Percentiles rank a stretch among this genome's conserved stretches.
These are phyloP conservation scores for Sphaerophoria taeniata DNA, from an alignment of 2,888 invertebrate species.

Conservation along the genomic window DNA sequence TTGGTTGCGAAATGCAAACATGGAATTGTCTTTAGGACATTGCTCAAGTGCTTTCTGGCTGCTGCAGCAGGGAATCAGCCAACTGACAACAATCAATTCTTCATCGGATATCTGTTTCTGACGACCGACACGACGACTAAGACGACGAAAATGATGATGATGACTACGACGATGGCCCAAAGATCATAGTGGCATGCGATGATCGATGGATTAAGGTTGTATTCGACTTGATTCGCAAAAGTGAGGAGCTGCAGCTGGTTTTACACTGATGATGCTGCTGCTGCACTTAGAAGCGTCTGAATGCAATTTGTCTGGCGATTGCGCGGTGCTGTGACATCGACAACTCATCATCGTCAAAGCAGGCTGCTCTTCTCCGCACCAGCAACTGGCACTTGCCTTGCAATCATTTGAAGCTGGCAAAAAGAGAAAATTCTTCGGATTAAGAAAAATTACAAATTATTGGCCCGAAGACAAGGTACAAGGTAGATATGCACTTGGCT, in stretches of 20 bases:
- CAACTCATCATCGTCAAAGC: slow-evolving; percentile 64
- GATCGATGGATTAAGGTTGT: slow-evolving; percentile 71
- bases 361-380: neutral
- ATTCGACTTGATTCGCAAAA: slow-evolving; percentile 65
- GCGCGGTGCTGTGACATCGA: slow-evolving; percentile 63
- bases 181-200: slow-evolving; percentile 67
- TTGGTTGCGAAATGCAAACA: slow-evolving; percentile 74
- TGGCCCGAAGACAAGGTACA: slow-evolving; percentile 49
- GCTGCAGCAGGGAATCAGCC: slow-evolving; percentile 29
- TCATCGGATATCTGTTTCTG: slow-evolving; percentile 58
- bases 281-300: slow-evolving; percentile 59
- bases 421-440: slow-evolving; percentile 45
- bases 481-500: slow-evolving; percentile 35
- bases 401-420: slow-evolving; percentile 5
- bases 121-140: slow-evolving; percentile 21
- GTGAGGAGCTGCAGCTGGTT: slow-evolving; percentile 69
- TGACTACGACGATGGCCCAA: slow-evolving; percentile 52
- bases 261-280: slow-evolving; percentile 48
- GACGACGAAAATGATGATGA: slow-evolving; percentile 16
- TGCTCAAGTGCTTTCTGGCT: slow-evolving; percentile 27
- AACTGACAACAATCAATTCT: slow-evolving; percentile 67
- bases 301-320: slow-evolving; percentile 61
- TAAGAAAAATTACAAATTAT: slow-evolving; percentile 66
- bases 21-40: slow-evolving; percentile 74
- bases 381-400: neutral